Evolutionary conservation across 2,888 invertebrate genomes (phyloP), one percentile per base, ranked within the genome.

Genomic region (Ariolimax columbianus): DNA sequence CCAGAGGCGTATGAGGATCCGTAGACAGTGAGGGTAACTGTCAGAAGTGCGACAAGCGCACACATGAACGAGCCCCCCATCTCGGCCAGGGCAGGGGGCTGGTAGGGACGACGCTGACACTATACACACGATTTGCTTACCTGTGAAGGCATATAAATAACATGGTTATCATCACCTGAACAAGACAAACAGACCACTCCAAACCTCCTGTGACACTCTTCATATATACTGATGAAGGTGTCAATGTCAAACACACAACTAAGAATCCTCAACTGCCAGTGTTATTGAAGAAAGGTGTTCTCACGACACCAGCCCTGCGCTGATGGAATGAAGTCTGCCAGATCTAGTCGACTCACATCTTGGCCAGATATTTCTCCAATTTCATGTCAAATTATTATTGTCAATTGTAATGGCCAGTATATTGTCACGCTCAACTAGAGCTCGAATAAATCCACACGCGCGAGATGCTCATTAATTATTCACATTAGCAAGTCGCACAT

Each of bases 81-180:
- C 66, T 36, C 43, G 19, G 66, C 23, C 79, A 9, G 63, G 77
- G 43, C 19, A 36, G 66, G 66, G 79, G 79, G 63, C 66, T 17
- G 11, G 59, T 23, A 4, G 47, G 11, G 43, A n/a, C 36, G 33
- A 38, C 36, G n/a, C 77, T 77, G 55, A 77, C 77, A 77, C 77
- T 77, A 77, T 17, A 79, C 40, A 33, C 30, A 33, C 40, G 79
- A 66, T 66, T 79, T 36, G 38, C 79, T 79, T 79, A 79, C 79
- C 79, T 79, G 79, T 43, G 79, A 79, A 38, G 66, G 59, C 40
- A 79, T 33, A 78, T n/a, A 78, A 78, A 78, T 40, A 78, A 78
- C 78, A 78, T 78, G 59, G 59, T 78, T 78, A 78, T 63, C 59
- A 11, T 38, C 26, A 78, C 38, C 63, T 78, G 78, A 14, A 78